phyloP scores from a whole-genome alignment of 2,888 invertebrate genomes.

The Andricus quercusramuli region DNA sequence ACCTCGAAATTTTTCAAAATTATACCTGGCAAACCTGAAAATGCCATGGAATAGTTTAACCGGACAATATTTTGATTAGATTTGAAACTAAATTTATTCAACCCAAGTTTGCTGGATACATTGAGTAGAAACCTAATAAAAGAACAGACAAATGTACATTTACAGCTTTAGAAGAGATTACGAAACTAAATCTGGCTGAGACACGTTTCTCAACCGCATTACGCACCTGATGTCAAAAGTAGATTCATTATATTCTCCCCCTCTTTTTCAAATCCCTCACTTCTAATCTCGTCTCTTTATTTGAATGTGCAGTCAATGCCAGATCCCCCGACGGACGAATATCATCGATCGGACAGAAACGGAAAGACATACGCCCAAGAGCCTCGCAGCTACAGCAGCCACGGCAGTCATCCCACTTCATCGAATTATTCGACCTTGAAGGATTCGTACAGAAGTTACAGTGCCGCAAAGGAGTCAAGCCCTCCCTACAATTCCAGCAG shows the following conservation, averaged over 20 bases:
- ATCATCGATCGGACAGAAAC: conserved; percentile 65
- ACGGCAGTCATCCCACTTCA: conserved; percentile 69
- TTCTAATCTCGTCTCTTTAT: conserved; percentile 19
- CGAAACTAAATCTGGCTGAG: neutral
- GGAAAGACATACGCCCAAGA: conserved; percentile 73
- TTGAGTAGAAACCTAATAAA: neutral
- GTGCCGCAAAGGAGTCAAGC: conserved; percentile 69
- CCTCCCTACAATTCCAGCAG: conserved; percentile 70
- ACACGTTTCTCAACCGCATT: neutral
- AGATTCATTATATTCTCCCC: neutral
- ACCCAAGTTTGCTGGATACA: neutral
- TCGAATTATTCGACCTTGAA: conserved; percentile 74
- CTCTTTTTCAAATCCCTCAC: neutral
- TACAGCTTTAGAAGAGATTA: neutral
- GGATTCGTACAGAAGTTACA: conserved; percentile 74
- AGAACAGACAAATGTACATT: neutral
- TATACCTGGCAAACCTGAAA: too few species aligned
- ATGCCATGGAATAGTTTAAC: too few species aligned
- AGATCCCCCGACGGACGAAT: conserved; percentile 73
- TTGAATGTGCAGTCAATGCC: conserved; percentile 72
- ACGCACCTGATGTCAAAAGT: neutral
- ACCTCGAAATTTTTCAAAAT: too few species aligned
- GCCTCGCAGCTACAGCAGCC: conserved; percentile 66
- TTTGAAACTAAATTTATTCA: neutral
- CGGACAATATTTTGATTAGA: neutral